These are phyloP conservation scores for Python bivittatus DNA, from an alignment of 2,113 vertebrate genomes.

Conservation along the genomic window DNA sequence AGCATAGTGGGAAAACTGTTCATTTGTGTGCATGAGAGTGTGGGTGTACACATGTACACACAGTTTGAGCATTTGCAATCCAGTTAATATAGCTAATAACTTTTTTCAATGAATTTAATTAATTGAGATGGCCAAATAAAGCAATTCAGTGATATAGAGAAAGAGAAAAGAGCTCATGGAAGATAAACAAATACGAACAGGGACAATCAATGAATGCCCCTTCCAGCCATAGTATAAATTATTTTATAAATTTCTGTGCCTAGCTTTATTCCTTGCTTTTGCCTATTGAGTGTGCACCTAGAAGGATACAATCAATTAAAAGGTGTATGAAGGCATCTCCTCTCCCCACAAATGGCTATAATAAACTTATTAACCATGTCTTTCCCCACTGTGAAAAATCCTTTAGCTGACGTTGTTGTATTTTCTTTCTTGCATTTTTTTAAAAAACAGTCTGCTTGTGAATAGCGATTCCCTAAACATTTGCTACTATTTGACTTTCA, in stretches of 20 bases:
- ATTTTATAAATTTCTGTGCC: conserved; percentile 51
- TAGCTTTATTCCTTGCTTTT: conserved; percentile 31
- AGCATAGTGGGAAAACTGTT: neutral
- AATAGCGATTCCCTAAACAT: neutral
- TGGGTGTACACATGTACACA: neutral
- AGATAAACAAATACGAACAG: conserved; percentile 56
- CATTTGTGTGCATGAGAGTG: neutral
- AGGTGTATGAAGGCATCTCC: conserved; percentile 18
- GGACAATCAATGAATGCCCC: conserved; percentile 31
- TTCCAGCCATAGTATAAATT: conserved; percentile 26
- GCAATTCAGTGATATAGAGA: conserved; percentile 45
- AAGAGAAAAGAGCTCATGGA: conserved; percentile 43
- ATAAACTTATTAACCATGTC: conserved; percentile 35
- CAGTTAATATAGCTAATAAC: neutral
- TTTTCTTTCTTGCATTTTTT: neutral
- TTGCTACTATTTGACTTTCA: neutral
- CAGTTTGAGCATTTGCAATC: conserved; percentile 8
- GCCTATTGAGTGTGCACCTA: conserved; percentile 22
- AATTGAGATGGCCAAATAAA: conserved; percentile 45
- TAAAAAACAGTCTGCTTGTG: neutral
- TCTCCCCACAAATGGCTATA: conserved; percentile 20
- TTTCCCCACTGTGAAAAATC: conserved; percentile 14
- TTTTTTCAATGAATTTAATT: conserved; percentile 51
- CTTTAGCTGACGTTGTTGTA: neutral
- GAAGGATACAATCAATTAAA: conserved; percentile 36